Base-by-base conservation (phyloP, 2,797 vertebrate species). In the Acridotheres tristis region DNA sequence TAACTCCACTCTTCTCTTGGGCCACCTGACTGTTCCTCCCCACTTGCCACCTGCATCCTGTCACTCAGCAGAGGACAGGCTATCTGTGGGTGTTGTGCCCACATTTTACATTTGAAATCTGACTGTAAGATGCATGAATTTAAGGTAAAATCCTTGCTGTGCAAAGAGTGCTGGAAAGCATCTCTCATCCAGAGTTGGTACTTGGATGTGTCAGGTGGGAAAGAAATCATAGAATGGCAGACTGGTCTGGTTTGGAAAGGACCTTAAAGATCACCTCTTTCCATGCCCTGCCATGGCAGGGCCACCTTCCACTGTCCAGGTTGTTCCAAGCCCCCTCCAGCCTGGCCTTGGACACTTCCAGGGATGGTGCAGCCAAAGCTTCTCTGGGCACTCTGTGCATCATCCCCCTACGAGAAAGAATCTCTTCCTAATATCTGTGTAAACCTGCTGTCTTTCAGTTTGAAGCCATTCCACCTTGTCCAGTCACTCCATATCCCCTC, bases 251-350 rank as follows among this genome's bases (percentile, higher is more conserved):
- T 32, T 40, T 81, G 40, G 40, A 74, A 34, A 29, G 23, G 40
- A n/a, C n/a, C 8, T 29, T 59, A 13, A 53, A 73, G 11, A 1
- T 16, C 59, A n/a, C 2, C 9, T 17, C 20, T 16, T 38, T 11
- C 45, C 16, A 38, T 13, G 5, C 16, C 15, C 23, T 45, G 29
- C 45, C 59, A 40, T 22, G 38, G n/a, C 45, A 55, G 48, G 19
- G 34, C 50, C 11, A 43, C 18, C 16, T 75, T 20, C 16, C 55
- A 55, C 19, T 20, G 0, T 4, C 34, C 42, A 61, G 42, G 30
- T 0, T 61, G 25, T 13, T 42, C 47, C 48, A 48, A 10, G 13
- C 10, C n/a, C 15, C 0, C 0, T 47, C n/a, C 50, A 54, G 0
- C 30, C 47, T 67, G 42, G 26, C 30, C 69, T 48, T 42, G 50